phyloP scores from a whole-genome alignment of 2,888 invertebrate species.

The Diaprepes abbreviatus region DNA sequence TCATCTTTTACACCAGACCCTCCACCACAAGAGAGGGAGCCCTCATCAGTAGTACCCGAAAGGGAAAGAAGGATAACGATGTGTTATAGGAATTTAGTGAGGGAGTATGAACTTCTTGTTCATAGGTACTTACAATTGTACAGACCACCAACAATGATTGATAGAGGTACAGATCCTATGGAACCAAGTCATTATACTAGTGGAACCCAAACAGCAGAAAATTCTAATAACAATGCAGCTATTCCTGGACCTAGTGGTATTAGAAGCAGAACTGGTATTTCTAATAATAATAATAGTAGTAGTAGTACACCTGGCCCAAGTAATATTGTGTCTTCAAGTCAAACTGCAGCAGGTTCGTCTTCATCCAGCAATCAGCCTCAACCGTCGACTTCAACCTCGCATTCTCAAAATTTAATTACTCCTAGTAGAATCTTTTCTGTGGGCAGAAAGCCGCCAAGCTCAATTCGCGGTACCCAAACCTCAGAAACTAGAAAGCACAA shows the following conservation, averaged over 20 bases:
- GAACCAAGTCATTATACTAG: constrained; percentile 66
- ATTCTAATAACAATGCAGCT: constrained; percentile 52
- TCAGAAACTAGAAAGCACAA: constrained; percentile 58
- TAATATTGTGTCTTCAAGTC: constrained; percentile 6
- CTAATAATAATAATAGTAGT: neutral
- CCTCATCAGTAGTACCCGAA: constrained; percentile 62
- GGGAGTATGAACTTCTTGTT: constrained; percentile 70
- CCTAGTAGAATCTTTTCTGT: constrained; percentile 58
- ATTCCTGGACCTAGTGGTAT: constrained; percentile 47
- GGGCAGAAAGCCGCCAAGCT: constrained; percentile 53
- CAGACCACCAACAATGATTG: constrained; percentile 70
- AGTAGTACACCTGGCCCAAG: neutral
- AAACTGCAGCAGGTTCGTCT: neutral
- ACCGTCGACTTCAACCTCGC: constrained; percentile 30
- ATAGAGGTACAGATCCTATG: constrained; percentile 81
- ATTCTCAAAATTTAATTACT: constrained; percentile 53
- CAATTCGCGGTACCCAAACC: constrained; percentile 57
- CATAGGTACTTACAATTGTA: constrained; percentile 69
- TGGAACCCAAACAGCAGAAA: constrained; percentile 67
- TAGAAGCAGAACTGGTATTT: constrained; percentile 7
- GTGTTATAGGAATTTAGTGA: constrained; percentile 69
- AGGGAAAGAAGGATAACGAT: constrained; percentile 68
- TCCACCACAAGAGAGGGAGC: constrained; percentile 52
- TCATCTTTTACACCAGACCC: constrained; percentile 26
- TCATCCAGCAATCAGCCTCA: neutral